These are phyloP conservation scores for Calypte anna DNA, from an alignment of 2,113 vertebrate species.

Conservation along the genomic window DNA sequence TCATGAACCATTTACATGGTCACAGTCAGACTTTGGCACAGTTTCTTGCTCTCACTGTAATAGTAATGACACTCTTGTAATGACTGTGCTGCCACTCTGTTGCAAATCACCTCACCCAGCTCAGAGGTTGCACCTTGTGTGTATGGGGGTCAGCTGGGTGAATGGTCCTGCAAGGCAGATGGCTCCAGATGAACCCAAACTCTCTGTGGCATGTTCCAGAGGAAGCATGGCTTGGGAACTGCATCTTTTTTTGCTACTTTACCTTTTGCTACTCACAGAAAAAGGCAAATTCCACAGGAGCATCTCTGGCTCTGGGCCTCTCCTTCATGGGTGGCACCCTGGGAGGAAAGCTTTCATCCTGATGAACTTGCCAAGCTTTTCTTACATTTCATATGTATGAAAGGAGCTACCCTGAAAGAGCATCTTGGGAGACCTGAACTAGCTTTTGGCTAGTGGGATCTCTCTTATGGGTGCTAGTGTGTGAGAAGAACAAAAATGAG, in stretches of 20 bases:
- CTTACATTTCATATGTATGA: neutral
- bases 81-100: neutral
- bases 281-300: neutral
- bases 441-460: neutral
- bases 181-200: neutral
- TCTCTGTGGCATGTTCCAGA: neutral
- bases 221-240: neutral
- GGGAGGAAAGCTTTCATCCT: neutral
- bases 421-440: neutral
- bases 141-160: neutral
- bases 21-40: neutral
- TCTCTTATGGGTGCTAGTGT: neutral
- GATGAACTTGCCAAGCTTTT: neutral
- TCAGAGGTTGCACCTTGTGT: neutral
- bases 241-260: too few species aligned
- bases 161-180: accelerated
- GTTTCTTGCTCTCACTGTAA: neutral
- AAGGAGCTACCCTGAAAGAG: neutral
- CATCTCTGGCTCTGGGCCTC: neutral
- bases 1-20: neutral
- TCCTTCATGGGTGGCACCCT: neutral
- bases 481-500: neutral
- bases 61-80: neutral
- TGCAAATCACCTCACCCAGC: neutral
- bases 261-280: neutral